These are phyloP conservation scores for Sphaeridia pumilis DNA, from an alignment of 2,888 invertebrate genomes.

Conservation along the genomic window DNA sequence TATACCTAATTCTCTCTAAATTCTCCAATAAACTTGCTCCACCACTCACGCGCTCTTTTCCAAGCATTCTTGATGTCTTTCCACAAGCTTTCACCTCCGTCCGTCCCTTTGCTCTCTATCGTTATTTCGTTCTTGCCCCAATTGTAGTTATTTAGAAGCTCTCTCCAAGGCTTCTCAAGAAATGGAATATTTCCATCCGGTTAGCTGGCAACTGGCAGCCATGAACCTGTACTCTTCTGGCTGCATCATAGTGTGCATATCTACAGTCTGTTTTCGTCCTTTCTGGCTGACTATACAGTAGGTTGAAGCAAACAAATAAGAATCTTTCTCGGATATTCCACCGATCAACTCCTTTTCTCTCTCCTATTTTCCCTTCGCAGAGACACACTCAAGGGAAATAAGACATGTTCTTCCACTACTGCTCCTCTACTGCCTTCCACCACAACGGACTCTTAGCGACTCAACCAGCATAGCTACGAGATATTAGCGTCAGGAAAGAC, in stretches of 20 bases:
- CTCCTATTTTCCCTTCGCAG: background rate
- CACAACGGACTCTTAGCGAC: too few species aligned
- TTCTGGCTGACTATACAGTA: background rate
- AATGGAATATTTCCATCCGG: too few species aligned
- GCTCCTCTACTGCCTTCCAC: too few species aligned
- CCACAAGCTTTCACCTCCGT: too few species aligned
- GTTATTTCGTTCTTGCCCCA: background rate
- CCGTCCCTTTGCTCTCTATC: conserved; percentile 7
- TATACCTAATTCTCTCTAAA: conserved; percentile 2
- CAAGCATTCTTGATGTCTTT: conserved; percentile 1
- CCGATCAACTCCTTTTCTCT: background rate
- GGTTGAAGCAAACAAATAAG: conserved; percentile 4
- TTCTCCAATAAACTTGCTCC: background rate
- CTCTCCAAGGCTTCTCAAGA: too few species aligned
- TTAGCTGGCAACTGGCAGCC: too few species aligned
- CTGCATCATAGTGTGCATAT: background rate
- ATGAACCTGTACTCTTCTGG: too few species aligned
- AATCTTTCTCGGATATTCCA: background rate
- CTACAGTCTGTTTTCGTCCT: background rate
- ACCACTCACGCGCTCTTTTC: background rate
- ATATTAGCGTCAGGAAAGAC: background rate
- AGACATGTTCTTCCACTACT: too few species aligned
- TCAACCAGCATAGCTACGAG: conserved; percentile 1
- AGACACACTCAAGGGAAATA: conserved; percentile 3
- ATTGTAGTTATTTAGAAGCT: too few species aligned